Conservation (phyloP, 2,113 vertebrate genomes). For the Macrotis lagotis region DNA sequence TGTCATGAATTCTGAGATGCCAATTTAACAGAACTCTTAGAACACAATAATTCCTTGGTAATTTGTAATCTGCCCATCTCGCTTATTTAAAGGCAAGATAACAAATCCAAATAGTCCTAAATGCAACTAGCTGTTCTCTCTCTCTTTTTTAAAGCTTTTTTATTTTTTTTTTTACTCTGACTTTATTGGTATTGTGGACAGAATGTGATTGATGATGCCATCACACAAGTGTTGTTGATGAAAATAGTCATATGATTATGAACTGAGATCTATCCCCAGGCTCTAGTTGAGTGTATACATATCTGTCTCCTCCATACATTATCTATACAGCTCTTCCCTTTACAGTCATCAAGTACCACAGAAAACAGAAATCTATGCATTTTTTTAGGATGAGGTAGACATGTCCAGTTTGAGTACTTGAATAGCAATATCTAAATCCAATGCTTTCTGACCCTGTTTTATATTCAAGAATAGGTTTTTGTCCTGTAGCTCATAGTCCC, state of each 20-base stretch:
- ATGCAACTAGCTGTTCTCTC: not conserved
- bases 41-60: not conserved
- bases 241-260: conserved; percentile 26
- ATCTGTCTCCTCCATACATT: conserved; percentile 13
- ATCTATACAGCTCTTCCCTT: conserved; percentile 6
- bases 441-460: not conserved
- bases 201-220: not conserved
- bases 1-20: not conserved
- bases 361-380: not conserved
- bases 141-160: not conserved
- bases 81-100: not conserved
- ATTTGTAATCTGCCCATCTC: not conserved
- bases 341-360: not conserved
- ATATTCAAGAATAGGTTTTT: conserved; percentile 22
- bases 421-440: conserved; percentile 14
- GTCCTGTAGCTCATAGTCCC: not conserved
- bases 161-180: not conserved
- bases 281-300: conserved; percentile 19
- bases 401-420: not conserved
- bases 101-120: not conserved
- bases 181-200: conserved; percentile 31
- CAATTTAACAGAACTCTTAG: not conserved
- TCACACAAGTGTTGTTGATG: conserved; percentile 35
- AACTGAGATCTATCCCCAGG: not conserved
- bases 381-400: conserved; percentile 14